Conservation (phyloP, 2,888 invertebrate genomes). For the Anodontia alba region DNA sequence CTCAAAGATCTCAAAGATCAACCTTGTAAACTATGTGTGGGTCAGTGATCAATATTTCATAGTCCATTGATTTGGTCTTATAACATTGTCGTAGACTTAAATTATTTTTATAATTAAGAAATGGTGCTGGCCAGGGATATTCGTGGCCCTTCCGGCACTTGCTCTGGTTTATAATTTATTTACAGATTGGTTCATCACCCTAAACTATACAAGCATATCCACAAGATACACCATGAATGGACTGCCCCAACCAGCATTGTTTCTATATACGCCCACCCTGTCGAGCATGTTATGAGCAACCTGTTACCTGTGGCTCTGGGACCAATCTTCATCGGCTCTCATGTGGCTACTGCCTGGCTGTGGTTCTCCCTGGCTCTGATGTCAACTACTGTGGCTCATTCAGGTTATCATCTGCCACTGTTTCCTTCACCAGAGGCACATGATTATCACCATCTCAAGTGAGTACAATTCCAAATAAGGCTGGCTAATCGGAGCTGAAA, state of each 20-base stretch:
- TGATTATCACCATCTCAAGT: slow-evolving; percentile 94
- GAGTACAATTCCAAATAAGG: too few species aligned
- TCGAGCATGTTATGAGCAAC: slow-evolving; percentile 91
- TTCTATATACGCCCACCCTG: slow-evolving; percentile 92
- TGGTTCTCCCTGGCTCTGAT: slow-evolving; percentile 93
- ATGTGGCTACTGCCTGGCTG: slow-evolving; percentile 86
- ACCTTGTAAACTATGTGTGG: too few species aligned
- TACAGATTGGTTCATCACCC: slow-evolving; percentile 90
- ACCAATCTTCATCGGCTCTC: slow-evolving; percentile 88
- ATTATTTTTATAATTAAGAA: too few species aligned
- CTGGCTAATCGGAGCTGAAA: too few species aligned
- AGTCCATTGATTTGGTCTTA: too few species aligned
- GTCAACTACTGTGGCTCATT: slow-evolving; percentile 92
- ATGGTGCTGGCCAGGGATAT: too few species aligned
- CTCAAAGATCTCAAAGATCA: too few species aligned
- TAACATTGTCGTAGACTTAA: too few species aligned
- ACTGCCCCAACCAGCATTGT: slow-evolving; percentile 94
- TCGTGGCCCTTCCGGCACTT: too few species aligned
- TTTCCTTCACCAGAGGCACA: slow-evolving; percentile 94
- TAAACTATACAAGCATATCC: slow-evolving; percentile 91
- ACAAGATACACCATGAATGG: slow-evolving; percentile 95
- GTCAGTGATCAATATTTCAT: too few species aligned
- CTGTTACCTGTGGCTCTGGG: slow-evolving; percentile 90
- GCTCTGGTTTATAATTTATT: too few species aligned
- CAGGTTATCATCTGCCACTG: slow-evolving; percentile 94